Evolutionary conservation across 2,113 vertebrate genomes (phyloP).

Genomic region (Grus americana): DNA sequence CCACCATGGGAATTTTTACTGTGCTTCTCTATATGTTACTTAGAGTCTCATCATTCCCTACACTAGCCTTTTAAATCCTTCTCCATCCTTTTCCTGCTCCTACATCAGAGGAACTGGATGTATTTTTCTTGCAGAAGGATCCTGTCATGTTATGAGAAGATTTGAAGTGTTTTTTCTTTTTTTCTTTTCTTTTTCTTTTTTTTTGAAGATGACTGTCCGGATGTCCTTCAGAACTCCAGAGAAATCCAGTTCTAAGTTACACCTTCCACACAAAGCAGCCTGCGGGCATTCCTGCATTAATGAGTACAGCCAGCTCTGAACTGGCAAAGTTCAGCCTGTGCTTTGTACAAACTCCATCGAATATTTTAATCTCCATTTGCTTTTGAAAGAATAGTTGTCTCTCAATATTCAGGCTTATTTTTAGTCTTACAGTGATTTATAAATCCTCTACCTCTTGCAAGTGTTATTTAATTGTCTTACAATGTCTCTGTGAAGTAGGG

Average conservation of each 20-base stretch:
- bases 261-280: conserved; percentile 13
- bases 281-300: conserved; percentile 59
- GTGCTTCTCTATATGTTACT: neutral
- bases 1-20: neutral
- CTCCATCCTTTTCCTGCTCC: neutral
- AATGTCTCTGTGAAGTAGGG: neutral
- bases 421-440: neutral
- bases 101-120: neutral
- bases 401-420: neutral
- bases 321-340: conserved; percentile 64
- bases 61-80: neutral
- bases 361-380: conserved; percentile 50
- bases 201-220: neutral
- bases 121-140: neutral
- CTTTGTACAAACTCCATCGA: conserved; percentile 25
- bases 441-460: neutral
- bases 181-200: neutral
- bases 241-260: neutral
- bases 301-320: conserved; percentile 46
- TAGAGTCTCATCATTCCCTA: neutral
- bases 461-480: neutral
- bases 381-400: conserved; percentile 45
- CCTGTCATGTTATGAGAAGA: neutral
- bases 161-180: neutral
- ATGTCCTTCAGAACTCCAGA: neutral